A percentile compares a stretch with the other conserved stretches of the same genome.
Evolutionary conservation across 2,888 invertebrate genomes (phyloP).

Genomic region (Thyatira batis): DNA sequence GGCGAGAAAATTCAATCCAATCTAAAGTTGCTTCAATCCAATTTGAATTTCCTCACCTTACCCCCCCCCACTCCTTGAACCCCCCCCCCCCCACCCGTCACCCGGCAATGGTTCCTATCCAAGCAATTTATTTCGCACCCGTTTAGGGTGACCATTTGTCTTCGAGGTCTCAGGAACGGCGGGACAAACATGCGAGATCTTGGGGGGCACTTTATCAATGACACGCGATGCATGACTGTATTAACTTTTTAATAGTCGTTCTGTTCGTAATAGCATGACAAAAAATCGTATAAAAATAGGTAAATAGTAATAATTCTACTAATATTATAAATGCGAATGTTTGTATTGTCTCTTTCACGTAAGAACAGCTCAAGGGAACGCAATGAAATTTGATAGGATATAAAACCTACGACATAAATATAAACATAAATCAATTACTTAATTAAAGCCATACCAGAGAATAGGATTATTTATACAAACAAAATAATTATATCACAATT

Average conservation of each 20-base stretch:
- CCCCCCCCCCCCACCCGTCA: slow-evolving; percentile 23
- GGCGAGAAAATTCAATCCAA: slow-evolving; percentile 77
- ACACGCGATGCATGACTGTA: not conserved
- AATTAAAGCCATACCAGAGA: too few relatives aligned
- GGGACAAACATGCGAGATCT: not conserved
- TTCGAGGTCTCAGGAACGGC: not conserved
- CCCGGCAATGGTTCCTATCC: slow-evolving; percentile 31
- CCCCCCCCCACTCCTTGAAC: slow-evolving; percentile 19
- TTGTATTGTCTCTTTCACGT: too few relatives aligned
- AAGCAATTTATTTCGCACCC: slow-evolving; percentile 26
- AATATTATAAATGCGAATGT: too few relatives aligned
- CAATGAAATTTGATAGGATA: too few relatives aligned
- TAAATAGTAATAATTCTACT: too few relatives aligned
- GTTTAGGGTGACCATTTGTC: slow-evolving; percentile 7
- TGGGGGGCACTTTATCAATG: not conserved
- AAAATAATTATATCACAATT: not conserved
- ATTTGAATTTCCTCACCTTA: slow-evolving; percentile 68
- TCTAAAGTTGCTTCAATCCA: slow-evolving; percentile 79
- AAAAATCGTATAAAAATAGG: too few relatives aligned
- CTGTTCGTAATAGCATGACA: too few relatives aligned
- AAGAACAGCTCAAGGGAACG: too few relatives aligned
- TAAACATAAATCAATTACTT: too few relatives aligned
- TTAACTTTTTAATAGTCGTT: not conserved
- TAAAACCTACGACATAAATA: too few relatives aligned
- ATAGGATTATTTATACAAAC: too few relatives aligned